Evolutionary conservation across 2,888 invertebrate genomes (phyloP).

Genomic region (Melanostoma scalare): DNA sequence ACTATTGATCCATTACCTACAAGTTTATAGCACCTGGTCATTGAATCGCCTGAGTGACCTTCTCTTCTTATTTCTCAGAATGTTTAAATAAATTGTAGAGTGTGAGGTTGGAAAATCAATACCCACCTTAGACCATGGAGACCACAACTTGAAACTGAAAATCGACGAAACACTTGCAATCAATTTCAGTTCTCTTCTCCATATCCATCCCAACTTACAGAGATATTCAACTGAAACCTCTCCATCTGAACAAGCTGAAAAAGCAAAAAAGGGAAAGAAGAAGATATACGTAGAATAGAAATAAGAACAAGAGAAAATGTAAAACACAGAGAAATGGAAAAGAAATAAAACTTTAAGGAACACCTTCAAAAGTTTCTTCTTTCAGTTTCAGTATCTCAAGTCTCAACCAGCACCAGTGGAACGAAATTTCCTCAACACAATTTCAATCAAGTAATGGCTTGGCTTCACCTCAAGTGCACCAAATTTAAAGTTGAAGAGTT

Average conservation of each 20-base stretch:
- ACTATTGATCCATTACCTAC: conserved; percentile 45
- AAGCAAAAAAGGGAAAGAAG: conserved; percentile 21
- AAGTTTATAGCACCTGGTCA: conserved; percentile 53
- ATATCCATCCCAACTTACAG: conserved; percentile 35
- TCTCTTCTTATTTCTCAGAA: conserved; percentile 12
- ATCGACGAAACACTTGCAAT: conserved; percentile 55
- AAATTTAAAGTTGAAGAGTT: conserved; percentile 70
- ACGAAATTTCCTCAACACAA: conserved; percentile 58
- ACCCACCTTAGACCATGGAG: conserved; percentile 12
- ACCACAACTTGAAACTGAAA: conserved; percentile 21
- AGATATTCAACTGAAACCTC: conserved; percentile 44
- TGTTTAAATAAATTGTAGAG: not conserved
- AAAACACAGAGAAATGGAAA: conserved; percentile 16
- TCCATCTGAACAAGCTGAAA: conserved; percentile 48
- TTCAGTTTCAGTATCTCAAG: conserved; percentile 26
- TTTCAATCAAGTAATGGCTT: conserved; percentile 72
- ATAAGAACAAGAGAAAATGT: conserved; percentile 26
- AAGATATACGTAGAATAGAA: conserved; percentile 4
- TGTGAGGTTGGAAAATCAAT: conserved; percentile 47
- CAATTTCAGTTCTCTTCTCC: conserved; percentile 54
- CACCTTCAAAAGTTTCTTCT: conserved; percentile 62
- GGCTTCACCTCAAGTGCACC: conserved; percentile 70
- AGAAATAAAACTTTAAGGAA: conserved; percentile 47
- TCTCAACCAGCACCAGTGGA: conserved; percentile 27
- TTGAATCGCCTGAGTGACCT: conserved; percentile 58